Evolutionary conservation across 2,888 invertebrate genomes (phyloP), one percentile per base, ranked within the genome.

Genomic region (Dynastes grantii): DNA sequence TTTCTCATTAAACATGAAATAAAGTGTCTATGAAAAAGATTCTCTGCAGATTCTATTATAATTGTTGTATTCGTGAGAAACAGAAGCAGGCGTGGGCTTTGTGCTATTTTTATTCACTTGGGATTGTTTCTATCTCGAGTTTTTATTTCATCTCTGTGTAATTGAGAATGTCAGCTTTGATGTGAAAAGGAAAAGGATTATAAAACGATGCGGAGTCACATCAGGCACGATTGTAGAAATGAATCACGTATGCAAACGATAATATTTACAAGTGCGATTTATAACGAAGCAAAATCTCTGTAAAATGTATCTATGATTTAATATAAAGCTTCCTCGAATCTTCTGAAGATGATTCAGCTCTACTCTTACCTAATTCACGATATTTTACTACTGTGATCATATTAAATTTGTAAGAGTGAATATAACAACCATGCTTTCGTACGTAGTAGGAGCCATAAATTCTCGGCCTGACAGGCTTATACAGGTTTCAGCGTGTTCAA

Each of bases 121-220:
- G 16, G 61, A 13, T 61, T 61, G 61, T 61, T 27, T 45, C 45
- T 11, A 45, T 45, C 11, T 45, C 45, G 45, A 45, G 45, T 45
- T 45, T 45, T 45, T 45, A 45, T 45, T 45, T 29, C 63, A 9
- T 29, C 29, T 63, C 29, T 63, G 63, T 63, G 63, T 13, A 63
- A 63, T 63, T 13, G 63, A 63, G 32, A 63, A 63, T 63, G 63
- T 63, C 63, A 63, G 63, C 63, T 63, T 63, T 63, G 63, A 63
- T 63, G 29, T 63, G 13, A 32, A 13, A 29, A 63, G 63, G n/a
- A 63, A 32, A 63, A 63, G 9, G 63, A 63, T 63, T 63, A n/a
- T 63, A 63, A 63, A 63, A 63, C 63, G 32, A 63, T 63, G 27
- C 63, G 63, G 27, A 63, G 63, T 32, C 6, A 29, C 29, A 22